These are phyloP conservation scores for Tetrao urogallus DNA, from an alignment of 2,113 vertebrate species.

Conservation along the genomic window DNA sequence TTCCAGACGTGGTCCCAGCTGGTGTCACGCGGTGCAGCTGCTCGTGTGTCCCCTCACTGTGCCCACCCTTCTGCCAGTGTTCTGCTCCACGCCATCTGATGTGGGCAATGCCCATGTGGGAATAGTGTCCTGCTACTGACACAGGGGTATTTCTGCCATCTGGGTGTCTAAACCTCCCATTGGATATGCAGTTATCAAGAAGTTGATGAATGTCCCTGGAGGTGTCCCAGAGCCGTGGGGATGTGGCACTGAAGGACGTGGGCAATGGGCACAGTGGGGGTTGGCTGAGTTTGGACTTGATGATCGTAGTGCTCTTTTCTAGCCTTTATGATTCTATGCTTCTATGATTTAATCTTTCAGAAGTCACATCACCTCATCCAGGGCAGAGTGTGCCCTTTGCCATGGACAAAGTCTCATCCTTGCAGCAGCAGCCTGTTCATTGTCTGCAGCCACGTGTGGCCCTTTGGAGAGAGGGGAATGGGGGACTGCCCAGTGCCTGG, in stretches of 20 bases:
- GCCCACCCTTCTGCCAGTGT: fast-evolving
- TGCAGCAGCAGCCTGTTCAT: neutral
- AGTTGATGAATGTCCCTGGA: neutral
- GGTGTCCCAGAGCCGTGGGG: too few species aligned
- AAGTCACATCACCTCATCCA: slow-evolving; percentile 1
- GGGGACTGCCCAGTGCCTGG: neutral
- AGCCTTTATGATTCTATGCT: too few species aligned
- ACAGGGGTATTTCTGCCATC: neutral
- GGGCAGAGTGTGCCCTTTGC: neutral
- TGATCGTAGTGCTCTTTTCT: too few species aligned
- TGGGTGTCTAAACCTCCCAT: neutral
- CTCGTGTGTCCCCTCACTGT: fast-evolving
- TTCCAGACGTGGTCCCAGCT: fast-evolving
- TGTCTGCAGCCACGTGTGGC: neutral
- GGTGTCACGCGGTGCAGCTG: fast-evolving
- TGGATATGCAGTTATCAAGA: neutral
- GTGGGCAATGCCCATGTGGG: neutral
- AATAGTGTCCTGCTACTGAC: neutral
- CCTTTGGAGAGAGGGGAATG: neutral
- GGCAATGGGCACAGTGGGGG: too few species aligned
- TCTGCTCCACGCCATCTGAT: neutral
- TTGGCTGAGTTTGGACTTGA: too few species aligned
- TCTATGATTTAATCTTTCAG: neutral
- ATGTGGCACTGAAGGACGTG: too few species aligned
- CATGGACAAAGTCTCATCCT: neutral